Conservation (phyloP, 2,888 invertebrate genomes). For the Chloromyia formosa region DNA sequence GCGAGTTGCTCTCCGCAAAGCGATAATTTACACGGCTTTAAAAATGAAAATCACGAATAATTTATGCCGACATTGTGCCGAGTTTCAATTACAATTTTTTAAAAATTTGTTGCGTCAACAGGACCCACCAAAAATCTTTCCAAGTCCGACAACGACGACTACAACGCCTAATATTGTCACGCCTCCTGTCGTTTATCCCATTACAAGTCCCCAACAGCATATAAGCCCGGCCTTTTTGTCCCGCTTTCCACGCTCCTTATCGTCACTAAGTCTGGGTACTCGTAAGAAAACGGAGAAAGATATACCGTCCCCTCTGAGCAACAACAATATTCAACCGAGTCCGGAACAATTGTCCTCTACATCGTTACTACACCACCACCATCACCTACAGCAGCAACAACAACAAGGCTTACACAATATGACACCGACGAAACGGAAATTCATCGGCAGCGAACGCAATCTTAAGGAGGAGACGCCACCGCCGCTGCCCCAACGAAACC, state of each 20-base stretch:
- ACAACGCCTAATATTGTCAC: slow-evolving; percentile 55
- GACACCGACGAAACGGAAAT: slow-evolving; percentile 60
- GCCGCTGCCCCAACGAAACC: slow-evolving; percentile 68
- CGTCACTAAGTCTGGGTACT: slow-evolving; percentile 63
- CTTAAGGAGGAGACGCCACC: slow-evolving; percentile 63
- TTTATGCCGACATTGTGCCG: no score
- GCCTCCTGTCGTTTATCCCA: slow-evolving; percentile 39
- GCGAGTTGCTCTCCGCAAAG: neutral
- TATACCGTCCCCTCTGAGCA: slow-evolving; percentile 59
- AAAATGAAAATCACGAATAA: slow-evolving; percentile 30
- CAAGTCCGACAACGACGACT: slow-evolving; percentile 54
- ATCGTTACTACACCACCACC: slow-evolving; percentile 54
- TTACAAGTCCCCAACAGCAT: slow-evolving; percentile 55
- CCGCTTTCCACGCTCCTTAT: slow-evolving; percentile 63
- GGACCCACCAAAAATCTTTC: slow-evolving; percentile 50
- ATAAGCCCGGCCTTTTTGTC: slow-evolving; percentile 64
- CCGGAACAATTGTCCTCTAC: slow-evolving; percentile 56
- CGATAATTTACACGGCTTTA: slow-evolving; percentile 45
- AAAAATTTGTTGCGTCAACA: slow-evolving; percentile 49
- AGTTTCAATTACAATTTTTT: slow-evolving; percentile 9
- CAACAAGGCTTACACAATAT: slow-evolving; percentile 53
- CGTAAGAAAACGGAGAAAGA: slow-evolving; percentile 64
- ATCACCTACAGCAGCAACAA: slow-evolving; percentile 25
- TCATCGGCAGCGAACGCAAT: slow-evolving; percentile 58
- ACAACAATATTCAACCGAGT: slow-evolving; percentile 50